Conservation (phyloP, 2,113 vertebrate species). For the Pedetes capensis region DNA sequence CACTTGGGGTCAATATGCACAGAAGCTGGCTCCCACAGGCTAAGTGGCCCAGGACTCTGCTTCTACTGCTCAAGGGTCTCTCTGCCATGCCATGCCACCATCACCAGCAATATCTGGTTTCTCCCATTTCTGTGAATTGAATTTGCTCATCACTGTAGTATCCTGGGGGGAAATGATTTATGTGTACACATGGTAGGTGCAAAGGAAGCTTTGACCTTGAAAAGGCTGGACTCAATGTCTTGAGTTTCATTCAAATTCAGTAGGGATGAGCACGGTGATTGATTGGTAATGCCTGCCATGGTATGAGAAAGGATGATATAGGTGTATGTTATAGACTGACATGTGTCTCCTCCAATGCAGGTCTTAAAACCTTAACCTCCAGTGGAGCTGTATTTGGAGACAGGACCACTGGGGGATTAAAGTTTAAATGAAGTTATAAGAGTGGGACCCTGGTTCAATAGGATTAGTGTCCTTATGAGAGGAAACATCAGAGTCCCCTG, state of each 20-base stretch:
- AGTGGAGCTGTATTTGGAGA: neutral
- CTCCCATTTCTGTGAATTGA: neutral
- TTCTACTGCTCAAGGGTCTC: neutral
- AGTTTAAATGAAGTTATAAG: neutral
- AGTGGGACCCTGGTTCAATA: neutral
- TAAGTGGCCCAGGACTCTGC: neutral
- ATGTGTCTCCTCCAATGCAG: neutral
- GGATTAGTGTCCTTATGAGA: neutral
- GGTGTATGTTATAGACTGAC: neutral
- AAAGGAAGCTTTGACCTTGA: neutral
- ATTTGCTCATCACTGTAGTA: neutral
- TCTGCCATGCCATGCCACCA: neutral
- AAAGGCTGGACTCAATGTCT: neutral
- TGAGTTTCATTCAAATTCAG: neutral
- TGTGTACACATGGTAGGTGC: neutral
- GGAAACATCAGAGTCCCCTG: neutral
- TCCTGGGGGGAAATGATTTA: neutral
- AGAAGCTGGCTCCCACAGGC: neutral
- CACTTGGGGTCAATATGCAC: neutral
- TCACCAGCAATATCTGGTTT: neutral
- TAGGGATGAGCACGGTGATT: neutral
- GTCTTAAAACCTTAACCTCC: neutral
- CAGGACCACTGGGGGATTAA: neutral
- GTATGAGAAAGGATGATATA: neutral
- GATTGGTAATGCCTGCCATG: neutral